Conservation (phyloP, 2,113 vertebrate species). For the Thermophis baileyi region DNA sequence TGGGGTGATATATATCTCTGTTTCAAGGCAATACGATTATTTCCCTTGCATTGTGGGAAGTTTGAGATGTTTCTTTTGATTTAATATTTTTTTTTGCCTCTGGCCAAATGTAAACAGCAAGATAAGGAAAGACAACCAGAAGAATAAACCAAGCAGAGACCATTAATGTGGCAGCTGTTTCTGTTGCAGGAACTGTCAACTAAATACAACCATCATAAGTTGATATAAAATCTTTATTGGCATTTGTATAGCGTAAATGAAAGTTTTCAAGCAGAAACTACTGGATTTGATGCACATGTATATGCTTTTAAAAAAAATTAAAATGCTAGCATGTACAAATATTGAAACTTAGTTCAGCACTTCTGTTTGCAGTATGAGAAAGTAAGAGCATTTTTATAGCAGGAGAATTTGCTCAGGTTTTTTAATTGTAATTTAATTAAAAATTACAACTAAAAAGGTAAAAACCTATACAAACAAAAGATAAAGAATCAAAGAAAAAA, state of each 20-base stretch:
- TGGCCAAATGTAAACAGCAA: conserved; percentile 14
- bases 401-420: not conserved
- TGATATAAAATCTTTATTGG: not conserved
- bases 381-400: not conserved
- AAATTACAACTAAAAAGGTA: not conserved
- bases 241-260: not conserved
- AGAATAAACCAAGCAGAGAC: not conserved
- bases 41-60: not conserved
- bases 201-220: not conserved
- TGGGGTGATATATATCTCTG: fast-evolving
- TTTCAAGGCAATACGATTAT: not conserved
- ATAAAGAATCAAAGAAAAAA: too few species aligned
- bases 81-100: conserved; percentile 5
- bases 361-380: not conserved
- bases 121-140: conserved; percentile 5
- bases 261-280: not conserved
- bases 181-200: conserved; percentile 2
- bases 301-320: conserved; percentile 1
- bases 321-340: conserved; percentile 37
- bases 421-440: not conserved
- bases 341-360: not conserved
- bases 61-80: not conserved
- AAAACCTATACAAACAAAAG: not conserved
- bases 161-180: not conserved
- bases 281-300: not conserved